Evolutionary conservation across 2,797 vertebrate genomes (phyloP).

Genomic region (Buceros bicornis): DNA sequence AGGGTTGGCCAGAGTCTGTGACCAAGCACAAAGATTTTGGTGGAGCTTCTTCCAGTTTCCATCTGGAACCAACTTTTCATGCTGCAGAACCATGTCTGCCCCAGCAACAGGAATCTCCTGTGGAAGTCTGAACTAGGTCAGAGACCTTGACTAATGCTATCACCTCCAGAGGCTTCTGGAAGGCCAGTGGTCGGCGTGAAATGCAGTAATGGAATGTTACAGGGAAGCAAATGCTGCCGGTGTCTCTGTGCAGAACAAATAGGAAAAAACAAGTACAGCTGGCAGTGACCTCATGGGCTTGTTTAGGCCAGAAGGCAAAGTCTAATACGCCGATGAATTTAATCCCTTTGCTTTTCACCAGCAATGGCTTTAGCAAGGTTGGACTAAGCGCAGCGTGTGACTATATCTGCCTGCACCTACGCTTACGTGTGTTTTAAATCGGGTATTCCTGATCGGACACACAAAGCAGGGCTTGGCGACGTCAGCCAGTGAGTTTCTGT

Average conservation of each 20-base stretch:
- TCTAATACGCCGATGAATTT: background rate
- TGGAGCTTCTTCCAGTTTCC: background rate
- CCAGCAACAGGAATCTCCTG: background rate
- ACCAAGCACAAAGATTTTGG: background rate
- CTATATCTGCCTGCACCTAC: background rate
- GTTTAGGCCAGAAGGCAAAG: constrained; percentile 53
- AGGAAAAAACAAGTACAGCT: constrained; percentile 54
- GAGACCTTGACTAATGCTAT: background rate
- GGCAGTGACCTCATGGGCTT: constrained; percentile 51
- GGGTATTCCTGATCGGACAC: background rate
- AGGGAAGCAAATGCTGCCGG: constrained; percentile 27
- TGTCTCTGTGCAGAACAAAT: constrained; percentile 1
- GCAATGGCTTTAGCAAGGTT: background rate
- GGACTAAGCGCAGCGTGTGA: background rate
- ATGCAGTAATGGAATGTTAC: background rate
- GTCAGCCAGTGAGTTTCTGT: background rate
- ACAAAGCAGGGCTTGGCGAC: background rate
- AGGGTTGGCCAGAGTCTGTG: background rate
- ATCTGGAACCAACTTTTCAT: background rate
- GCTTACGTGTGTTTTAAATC: background rate
- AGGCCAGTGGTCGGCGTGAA: background rate
- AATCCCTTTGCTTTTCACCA: constrained; percentile 31
- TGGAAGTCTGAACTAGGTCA: constrained; percentile 12
- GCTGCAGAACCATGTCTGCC: background rate
- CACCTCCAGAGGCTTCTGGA: background rate